phyloP scores from a whole-genome alignment of 2,888 invertebrate genomes.

The Harpagoxenus sublaevis region DNA sequence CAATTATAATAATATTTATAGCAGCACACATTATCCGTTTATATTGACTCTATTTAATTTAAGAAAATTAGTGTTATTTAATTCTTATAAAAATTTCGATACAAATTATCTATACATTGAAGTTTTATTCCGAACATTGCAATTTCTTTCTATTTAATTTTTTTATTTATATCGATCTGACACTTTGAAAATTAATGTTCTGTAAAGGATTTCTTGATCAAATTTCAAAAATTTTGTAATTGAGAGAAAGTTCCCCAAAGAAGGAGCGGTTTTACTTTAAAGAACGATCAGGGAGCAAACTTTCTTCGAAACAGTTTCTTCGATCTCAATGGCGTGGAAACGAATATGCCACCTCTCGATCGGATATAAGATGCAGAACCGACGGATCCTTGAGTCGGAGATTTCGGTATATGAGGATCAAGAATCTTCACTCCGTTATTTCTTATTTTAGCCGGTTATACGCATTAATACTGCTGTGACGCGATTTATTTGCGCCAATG shows the following conservation, averaged over 20 bases:
- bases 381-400: background rate
- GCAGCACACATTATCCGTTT: background rate
- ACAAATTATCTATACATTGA: background rate
- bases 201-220: background rate
- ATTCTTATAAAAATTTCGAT: background rate
- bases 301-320: slow-evolving; percentile 35
- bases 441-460: slow-evolving; percentile 43
- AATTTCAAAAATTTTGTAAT: slow-evolving; percentile 31
- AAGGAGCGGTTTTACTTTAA: slow-evolving; percentile 6
- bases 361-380: slow-evolving; percentile 4
- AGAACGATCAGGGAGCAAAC: slow-evolving; percentile 10
- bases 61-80: background rate
- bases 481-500: slow-evolving; percentile 45
- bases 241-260: background rate
- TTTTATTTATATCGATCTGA: slow-evolving; percentile 12
- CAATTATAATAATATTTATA: slow-evolving; percentile 9
- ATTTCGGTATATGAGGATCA: slow-evolving; percentile 36
- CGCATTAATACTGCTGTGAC: slow-evolving; percentile 31
- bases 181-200: background rate
- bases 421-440: slow-evolving; percentile 34
- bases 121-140: background rate
- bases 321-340: slow-evolving; percentile 35
- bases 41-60: background rate
- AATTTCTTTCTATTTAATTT: background rate
- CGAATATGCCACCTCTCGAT: slow-evolving; percentile 26